Evolutionary conservation across 2,797 vertebrate genomes (phyloP).

Genomic region (Otolemur crassicaudatus): DNA sequence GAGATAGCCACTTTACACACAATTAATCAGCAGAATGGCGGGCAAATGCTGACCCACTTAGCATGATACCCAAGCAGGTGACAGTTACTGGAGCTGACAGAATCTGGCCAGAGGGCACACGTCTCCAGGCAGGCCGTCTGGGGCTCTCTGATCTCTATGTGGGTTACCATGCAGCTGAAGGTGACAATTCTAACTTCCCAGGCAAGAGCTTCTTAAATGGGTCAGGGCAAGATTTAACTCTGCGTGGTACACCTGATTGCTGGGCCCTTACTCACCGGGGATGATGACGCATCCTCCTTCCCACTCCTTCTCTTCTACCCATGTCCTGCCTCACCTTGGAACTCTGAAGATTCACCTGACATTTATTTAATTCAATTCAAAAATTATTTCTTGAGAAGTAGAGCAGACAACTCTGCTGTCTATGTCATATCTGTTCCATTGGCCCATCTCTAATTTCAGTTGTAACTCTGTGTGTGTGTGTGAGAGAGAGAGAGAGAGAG

Average conservation of each 20-base stretch:
- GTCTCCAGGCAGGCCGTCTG: fast-evolving
- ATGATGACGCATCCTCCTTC: background rate
- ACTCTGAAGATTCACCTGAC: background rate
- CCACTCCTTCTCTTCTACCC: background rate
- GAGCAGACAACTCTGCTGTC: background rate
- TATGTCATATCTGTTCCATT: background rate
- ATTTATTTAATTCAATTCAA: background rate
- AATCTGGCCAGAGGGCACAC: background rate
- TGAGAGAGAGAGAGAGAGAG: too few species aligned
- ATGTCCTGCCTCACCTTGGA: background rate
- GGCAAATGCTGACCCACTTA: conserved; percentile 24
- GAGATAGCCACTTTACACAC: background rate
- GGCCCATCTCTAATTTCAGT: background rate
- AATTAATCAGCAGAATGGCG: conserved; percentile 33
- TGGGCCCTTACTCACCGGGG: background rate
- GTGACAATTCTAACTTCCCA: background rate
- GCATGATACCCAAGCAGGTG: background rate
- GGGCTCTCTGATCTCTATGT: background rate
- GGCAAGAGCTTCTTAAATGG: conserved; percentile 51
- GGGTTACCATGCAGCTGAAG: background rate
- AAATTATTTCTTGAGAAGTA: background rate
- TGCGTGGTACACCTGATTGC: background rate
- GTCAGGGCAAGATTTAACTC: conserved; percentile 32
- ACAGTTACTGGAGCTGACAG: conserved; percentile 6
- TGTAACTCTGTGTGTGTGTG: background rate